Evolutionary conservation across 2,797 vertebrate genomes (phyloP), one percentile per base, ranked within the genome.

Genomic region (Gambusia yucatana): DNA sequence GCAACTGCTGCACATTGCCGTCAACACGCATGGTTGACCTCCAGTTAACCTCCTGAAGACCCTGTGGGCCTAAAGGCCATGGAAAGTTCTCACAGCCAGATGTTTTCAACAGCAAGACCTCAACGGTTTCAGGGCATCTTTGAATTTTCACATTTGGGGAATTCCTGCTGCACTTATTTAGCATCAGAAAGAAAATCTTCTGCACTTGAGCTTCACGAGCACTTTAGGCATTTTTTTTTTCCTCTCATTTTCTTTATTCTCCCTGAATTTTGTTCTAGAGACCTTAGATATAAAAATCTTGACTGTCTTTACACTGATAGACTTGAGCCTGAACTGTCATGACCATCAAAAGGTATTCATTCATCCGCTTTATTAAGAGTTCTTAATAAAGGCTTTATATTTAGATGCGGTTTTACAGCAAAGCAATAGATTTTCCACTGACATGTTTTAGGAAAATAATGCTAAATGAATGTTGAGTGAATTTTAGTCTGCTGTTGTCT

Each of bases 1-100:
- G 91, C 95, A 67, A 96, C 95, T 0, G 97, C 97, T 48, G 94
- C 94, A 44, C 94, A 95, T 77, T 96, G 96, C 87, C 96, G 97
- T 77, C 80, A 70, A 77, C 97, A 97, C 82, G 93, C 96, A 0
- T 97, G 97, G 97, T 88, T 96, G 73, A 86, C 86, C 63, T 90
- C 82, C 28, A 88, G 79, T 83, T 79, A 71, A 36, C 70, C 61
- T 48, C 47, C 47, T 61, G 6, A 76, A 73, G 28, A 22, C 73
- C 50, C 16, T 52, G 13, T 9, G 75, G 73, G 9, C 61, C 25
- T 61, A 20, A 2, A 41, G 72, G 36, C 43, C 33, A 43, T 77
- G 75, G 30, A 50, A 73, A 55, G 77, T 61, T 85, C 55, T 93
- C 57, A 71, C 25, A 76, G 39, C 30, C 72, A 52, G 76, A 83